These are phyloP conservation scores for Vanessa atalanta DNA, from an alignment of 1,140 invertebrate species.

Conservation along the genomic window DNA sequence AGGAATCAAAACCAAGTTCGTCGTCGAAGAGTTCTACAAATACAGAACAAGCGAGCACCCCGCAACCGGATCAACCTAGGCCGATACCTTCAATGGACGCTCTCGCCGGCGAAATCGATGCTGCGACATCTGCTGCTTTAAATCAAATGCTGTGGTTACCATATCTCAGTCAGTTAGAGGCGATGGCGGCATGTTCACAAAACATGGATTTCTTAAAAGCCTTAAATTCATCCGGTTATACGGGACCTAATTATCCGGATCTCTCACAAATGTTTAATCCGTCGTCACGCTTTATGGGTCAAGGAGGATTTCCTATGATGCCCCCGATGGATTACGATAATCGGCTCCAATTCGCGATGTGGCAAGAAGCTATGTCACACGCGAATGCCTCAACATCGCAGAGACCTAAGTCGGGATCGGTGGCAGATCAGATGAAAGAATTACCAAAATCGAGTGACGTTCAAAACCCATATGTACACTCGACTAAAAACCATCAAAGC, in stretches of 20 bases:
- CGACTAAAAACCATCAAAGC: constrained; percentile 68
- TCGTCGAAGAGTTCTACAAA: constrained; percentile 75
- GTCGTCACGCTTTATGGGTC: constrained; percentile 66
- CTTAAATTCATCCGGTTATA: constrained; percentile 74
- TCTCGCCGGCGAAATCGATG: constrained; percentile 83
- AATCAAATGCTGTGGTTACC: constrained; percentile 87
- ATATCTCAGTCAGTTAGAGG: constrained; percentile 84
- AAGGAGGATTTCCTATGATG: constrained; percentile 76
- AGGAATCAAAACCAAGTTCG: constrained; percentile 66
- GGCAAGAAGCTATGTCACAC: constrained; percentile 84
- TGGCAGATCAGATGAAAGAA: constrained; percentile 68
- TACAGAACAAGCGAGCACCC: constrained; percentile 46
- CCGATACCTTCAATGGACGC: constrained; percentile 71
- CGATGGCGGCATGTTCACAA: constrained; percentile 75
- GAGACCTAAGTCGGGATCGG: constrained; percentile 56
- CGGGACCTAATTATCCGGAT: constrained; percentile 75
- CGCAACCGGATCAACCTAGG: constrained; percentile 59
- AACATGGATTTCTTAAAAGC: constrained; percentile 78
- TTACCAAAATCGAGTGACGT: constrained; percentile 67
- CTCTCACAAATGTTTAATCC: constrained; percentile 78
- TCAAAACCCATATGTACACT: constrained; percentile 75
- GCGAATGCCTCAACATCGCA: constrained; percentile 74
- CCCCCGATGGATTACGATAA: constrained; percentile 81
- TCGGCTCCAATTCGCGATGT: constrained; percentile 84
- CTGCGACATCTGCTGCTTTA: constrained; percentile 84